Evolutionary conservation across 2,797 vertebrate species (phyloP), one percentile per base, ranked within the genome.

Genomic region (Chrosomus eos): DNA sequence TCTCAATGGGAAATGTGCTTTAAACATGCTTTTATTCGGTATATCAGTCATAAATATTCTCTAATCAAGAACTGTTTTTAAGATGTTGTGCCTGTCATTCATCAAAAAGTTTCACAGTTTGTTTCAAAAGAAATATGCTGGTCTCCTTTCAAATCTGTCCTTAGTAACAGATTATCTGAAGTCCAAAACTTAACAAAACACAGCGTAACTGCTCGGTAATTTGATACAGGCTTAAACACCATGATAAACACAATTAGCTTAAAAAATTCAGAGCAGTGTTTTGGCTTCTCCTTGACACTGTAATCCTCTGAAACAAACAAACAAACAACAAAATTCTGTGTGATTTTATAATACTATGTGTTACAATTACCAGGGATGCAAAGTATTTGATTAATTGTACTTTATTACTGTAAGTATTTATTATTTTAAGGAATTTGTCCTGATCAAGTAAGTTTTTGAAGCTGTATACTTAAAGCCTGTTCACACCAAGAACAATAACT

Each of bases 161-260:
- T 19, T 62, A 28, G 80, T 60, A 31, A 58, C 80, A 71, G 10
- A 72, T 60, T 21, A 40, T 23, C 72, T 73, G 53, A 62, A 31
- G 58, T 60, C 36, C 19, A 45, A 73, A 82, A 72, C 38, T 33
- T 5, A 33, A 45, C 53, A 73, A 55, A 60, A 40, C 2, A 0
- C 28, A 21, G 18, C 0, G 4, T 45, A 72, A 60, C 28, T 62
- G 53, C 33, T 72, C 0, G 8, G 80, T 82, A 19, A 82, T 72
- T 62, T 45, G 80, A 72, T 73, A 45, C 26, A 48, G 26, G 68
- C 55, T 45, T 71, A 43, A 60, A 72, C 51, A 58, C 13, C 2
- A 33, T n/a, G 68, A 28, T 28, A 71, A 26, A 81, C 48, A 81
- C 79, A 38, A 28, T 31, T 6, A 21, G 28, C 23, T n/a, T n/a